phyloP scores from a whole-genome alignment of 2,888 invertebrate genomes.

The Crocallis elinguaria region DNA sequence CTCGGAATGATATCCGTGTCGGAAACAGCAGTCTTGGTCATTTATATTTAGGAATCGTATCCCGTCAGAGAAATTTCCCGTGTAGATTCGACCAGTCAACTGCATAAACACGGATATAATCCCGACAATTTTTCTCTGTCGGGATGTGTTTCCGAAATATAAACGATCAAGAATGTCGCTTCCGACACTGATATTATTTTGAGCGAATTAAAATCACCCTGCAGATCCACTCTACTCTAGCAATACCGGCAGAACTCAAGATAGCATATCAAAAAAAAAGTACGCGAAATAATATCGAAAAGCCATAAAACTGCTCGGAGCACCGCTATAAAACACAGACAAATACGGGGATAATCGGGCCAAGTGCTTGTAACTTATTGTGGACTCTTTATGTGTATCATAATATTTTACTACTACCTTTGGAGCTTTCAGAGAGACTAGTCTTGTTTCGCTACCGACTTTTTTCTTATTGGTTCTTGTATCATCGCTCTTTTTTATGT shows the following conservation, averaged over 20 bases:
- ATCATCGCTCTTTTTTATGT: constrained; percentile 9
- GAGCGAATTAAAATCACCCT: no score
- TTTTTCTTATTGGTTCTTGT: constrained; percentile 33
- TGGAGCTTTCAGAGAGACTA: constrained; percentile 62
- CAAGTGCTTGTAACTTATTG: constrained; percentile 76
- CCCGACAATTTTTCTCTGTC: no score
- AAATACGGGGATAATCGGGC: constrained; percentile 78
- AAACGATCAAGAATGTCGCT: no score
- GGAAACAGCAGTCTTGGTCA: no score
- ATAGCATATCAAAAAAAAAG: constrained; percentile 68
- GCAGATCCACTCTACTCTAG: constrained; percentile 54
- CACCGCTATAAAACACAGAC: constrained; percentile 81
- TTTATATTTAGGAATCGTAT: no score
- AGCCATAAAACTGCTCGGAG: constrained; percentile 70
- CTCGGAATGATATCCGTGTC: no score
- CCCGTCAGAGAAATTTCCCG: no score
- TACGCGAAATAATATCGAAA: constrained; percentile 82
- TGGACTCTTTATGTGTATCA: constrained; percentile 75
- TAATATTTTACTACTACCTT: constrained; percentile 80
- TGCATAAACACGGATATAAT: no score
- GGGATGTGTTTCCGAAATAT: no score
- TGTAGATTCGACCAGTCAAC: no score
- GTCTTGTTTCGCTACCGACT: constrained; percentile 37
- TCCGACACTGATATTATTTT: no score
- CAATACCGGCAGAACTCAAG: constrained; percentile 42